Conservation (phyloP, 2,113 vertebrate species). For the Seriola aureovittata region DNA sequence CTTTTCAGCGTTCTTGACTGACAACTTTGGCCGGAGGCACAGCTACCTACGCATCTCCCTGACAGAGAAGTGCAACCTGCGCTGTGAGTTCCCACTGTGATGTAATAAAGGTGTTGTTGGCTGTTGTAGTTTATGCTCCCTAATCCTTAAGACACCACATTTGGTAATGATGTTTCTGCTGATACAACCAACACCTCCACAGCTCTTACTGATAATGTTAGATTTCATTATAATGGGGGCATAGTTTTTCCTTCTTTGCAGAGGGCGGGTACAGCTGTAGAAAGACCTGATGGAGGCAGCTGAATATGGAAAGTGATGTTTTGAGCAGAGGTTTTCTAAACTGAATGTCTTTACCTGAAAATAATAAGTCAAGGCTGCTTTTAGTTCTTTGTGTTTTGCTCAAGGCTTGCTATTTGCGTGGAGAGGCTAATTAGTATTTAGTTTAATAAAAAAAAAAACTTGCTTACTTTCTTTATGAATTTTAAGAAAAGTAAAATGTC, state of each 20-base stretch:
- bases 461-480: too few relatives aligned
- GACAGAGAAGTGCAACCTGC: constrained; percentile 97
- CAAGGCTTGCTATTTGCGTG: too few relatives aligned
- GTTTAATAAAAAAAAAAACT: too few relatives aligned
- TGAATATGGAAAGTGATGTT: too few relatives aligned
- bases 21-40: constrained; percentile 92
- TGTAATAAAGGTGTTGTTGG: neutral
- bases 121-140: neutral
- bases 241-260: neutral
- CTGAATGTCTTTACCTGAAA: too few relatives aligned
- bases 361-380: too few relatives aligned
- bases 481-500: too few relatives aligned
- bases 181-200: neutral
- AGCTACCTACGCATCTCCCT: constrained; percentile 96
- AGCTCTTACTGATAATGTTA: neutral
- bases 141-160: neutral
- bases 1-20: constrained; percentile 92
- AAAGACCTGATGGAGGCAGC: too few relatives aligned
- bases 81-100: constrained; percentile 85
- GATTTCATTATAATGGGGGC: neutral
- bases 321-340: too few relatives aligned
- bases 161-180: neutral
- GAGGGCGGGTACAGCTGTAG: neutral
- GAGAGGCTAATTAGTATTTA: too few relatives aligned
- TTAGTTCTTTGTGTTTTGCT: too few relatives aligned